A percentile compares a stretch with the other conserved stretches of the same genome.
These are phyloP conservation scores for Thaumetopoea pityocampa DNA, from an alignment of 1,140 invertebrate species.

Conservation along the genomic window DNA sequence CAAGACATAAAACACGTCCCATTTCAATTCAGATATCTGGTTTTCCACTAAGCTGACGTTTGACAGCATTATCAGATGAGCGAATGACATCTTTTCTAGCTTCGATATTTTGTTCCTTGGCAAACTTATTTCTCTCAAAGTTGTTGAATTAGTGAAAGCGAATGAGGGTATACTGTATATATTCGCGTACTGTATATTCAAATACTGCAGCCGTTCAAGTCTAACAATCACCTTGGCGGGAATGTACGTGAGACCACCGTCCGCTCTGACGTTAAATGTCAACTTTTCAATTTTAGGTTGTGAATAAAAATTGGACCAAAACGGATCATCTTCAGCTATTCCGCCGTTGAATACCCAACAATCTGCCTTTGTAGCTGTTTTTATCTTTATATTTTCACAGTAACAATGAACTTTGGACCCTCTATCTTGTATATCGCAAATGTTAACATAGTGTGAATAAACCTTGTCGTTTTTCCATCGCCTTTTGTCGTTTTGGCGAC, in stretches of 20 bases:
- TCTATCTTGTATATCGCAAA: constrained; percentile 69
- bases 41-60: constrained; percentile 84
- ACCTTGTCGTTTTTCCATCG: constrained; percentile 61
- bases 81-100: constrained; percentile 81
- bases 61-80: constrained; percentile 79
- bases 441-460: constrained; percentile 64
- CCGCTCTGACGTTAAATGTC: constrained; percentile 81
- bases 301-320: constrained; percentile 83
- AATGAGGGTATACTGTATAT: constrained; percentile 81
- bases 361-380: constrained; percentile 68
- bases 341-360: constrained; percentile 82
- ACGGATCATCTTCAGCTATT: constrained; percentile 78
- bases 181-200: constrained; percentile 83
- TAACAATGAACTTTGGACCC: constrained; percentile 72
- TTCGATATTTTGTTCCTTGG: constrained; percentile 81
- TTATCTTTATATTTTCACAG: constrained; percentile 62
- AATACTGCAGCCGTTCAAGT: constrained; percentile 79
- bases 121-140: constrained; percentile 81
- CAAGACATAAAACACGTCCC: constrained; percentile 83
- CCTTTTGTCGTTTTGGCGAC: constrained; percentile 63
- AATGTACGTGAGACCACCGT: constrained; percentile 80
- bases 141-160: constrained; percentile 83
- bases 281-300: constrained; percentile 82
- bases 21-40: constrained; percentile 82
- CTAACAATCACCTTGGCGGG: constrained; percentile 82